phyloP scores from a whole-genome alignment of 2,113 vertebrate species.

The Eublepharis macularius region DNA sequence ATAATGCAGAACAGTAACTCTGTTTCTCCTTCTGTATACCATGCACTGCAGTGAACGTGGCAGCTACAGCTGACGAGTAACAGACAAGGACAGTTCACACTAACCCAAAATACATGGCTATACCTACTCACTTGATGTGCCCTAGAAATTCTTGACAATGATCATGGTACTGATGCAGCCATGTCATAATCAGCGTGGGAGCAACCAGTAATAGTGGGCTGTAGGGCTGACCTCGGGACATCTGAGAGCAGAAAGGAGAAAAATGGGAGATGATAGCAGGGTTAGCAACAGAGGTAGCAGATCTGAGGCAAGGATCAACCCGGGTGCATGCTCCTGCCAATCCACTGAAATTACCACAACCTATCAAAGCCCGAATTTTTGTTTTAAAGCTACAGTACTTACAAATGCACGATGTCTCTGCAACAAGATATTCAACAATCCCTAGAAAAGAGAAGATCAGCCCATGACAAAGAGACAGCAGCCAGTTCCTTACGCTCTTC shows the following conservation, averaged over 20 bases:
- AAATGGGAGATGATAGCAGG: neutral
- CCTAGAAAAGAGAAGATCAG: conserved; percentile 70
- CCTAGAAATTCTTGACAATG: conserved; percentile 86
- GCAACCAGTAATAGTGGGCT: conserved; percentile 84
- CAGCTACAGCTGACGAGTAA: too few species aligned
- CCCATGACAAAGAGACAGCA: neutral
- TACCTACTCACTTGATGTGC: conserved; percentile 81
- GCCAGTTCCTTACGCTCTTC: neutral
- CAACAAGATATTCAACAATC: conserved; percentile 86
- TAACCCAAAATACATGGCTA: neutral
- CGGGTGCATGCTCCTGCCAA: neutral
- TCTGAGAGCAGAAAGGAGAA: conserved; percentile 62
- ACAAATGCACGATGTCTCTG: conserved; percentile 88
- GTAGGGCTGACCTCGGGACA: conserved; percentile 70
- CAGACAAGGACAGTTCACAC: neutral
- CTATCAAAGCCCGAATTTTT: neutral
- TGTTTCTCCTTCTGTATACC: neutral
- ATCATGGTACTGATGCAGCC: conserved; percentile 87
- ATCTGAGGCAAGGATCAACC: neutral
- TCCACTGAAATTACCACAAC: neutral
- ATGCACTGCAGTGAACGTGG: neutral
- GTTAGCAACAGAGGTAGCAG: neutral
- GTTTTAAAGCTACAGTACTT: conserved; percentile 43
- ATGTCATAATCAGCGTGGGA: conserved; percentile 83
- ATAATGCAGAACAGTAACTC: neutral